These are phyloP conservation scores for Enteromius anoplus DNA, from an alignment of 2,797 vertebrate genomes.

Conservation along the genomic window DNA sequence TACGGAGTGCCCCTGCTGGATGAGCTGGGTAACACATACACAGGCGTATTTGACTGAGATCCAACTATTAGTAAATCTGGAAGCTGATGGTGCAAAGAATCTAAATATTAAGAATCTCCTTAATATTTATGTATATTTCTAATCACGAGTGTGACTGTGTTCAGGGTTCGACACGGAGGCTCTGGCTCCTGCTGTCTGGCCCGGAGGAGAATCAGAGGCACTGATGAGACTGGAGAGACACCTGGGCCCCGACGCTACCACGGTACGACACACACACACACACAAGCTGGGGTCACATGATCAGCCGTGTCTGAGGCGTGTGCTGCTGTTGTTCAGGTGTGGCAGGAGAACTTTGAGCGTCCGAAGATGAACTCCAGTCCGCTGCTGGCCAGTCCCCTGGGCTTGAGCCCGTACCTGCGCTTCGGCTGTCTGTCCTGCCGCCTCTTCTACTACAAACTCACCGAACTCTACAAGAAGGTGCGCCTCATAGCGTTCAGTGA, in stretches of 20 bases:
- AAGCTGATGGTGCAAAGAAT: too few species aligned
- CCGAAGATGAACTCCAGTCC: conserved; percentile 61
- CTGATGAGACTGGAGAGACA: conserved; percentile 62
- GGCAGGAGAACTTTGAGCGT: conserved; percentile 64
- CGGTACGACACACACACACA: conserved; percentile 23
- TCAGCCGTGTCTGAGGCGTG: not conserved
- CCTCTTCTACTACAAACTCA: conserved; percentile 64
- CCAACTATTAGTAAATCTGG: too few species aligned
- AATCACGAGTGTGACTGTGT: not conserved
- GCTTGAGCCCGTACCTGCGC: conserved; percentile 65
- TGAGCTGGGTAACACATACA: conserved; percentile 62
- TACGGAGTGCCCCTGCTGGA: conserved; percentile 67
- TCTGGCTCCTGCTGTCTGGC: conserved; percentile 65
- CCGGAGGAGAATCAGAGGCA: conserved; percentile 67
- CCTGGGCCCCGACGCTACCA: conserved; percentile 48
- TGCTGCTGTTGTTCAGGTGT: conserved; percentile 44
- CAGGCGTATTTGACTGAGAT: too few species aligned
- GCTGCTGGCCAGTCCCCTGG: conserved; percentile 62
- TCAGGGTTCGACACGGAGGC: conserved; percentile 68
- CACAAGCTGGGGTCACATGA: not conserved
- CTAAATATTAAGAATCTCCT: too few species aligned
- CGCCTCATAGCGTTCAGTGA: not conserved
- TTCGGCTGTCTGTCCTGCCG: conserved; percentile 67
- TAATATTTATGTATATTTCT: too few species aligned
- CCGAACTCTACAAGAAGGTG: conserved; percentile 64